phyloP scores from a whole-genome alignment of 2,888 invertebrate species.

The Acanthacorydalis orientalis region DNA sequence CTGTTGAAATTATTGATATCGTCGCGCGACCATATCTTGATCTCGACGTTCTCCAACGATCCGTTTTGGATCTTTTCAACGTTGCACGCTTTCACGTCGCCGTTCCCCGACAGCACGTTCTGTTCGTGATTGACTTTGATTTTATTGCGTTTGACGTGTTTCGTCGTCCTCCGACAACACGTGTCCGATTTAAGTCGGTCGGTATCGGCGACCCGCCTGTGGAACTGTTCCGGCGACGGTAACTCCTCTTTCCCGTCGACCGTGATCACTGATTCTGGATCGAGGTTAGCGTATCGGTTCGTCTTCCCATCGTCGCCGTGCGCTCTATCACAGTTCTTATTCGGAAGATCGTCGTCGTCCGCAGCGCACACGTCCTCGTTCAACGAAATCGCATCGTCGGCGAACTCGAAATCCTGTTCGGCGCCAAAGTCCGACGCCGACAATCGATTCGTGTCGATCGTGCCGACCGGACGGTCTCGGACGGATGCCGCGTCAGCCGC shows the following conservation, averaged over 20 bases:
- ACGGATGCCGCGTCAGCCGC: conserved; percentile 33
- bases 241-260: conserved; percentile 57
- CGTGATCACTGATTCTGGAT: conserved; percentile 28
- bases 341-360: conserved; percentile 15
- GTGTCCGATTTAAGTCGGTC: neutral
- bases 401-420: conserved; percentile 25
- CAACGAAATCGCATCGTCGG: conserved; percentile 26
- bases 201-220: neutral
- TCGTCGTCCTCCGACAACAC: neutral
- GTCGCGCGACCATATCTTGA: conserved; percentile 11
- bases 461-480: conserved; percentile 11
- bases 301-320: conserved; percentile 33
- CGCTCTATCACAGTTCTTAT: conserved; percentile 19
- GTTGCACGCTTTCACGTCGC: conserved; percentile 15
- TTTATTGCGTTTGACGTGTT: no score
- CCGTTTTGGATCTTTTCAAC: conserved; percentile 11
- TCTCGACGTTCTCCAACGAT: conserved; percentile 12
- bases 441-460: conserved; percentile 1
- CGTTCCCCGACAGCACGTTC: conserved; percentile 6
- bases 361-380: conserved; percentile 16
- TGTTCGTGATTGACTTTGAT: no score
- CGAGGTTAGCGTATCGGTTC: conserved; percentile 12
- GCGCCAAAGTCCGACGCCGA: conserved; percentile 8
- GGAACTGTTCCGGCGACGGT: conserved; percentile 31
- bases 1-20: conserved; percentile 17